Percentiles rank a stretch among this genome's conserved stretches.
Conservation (phyloP, 2,888 invertebrate species). For the Syritta pipiens region DNA sequence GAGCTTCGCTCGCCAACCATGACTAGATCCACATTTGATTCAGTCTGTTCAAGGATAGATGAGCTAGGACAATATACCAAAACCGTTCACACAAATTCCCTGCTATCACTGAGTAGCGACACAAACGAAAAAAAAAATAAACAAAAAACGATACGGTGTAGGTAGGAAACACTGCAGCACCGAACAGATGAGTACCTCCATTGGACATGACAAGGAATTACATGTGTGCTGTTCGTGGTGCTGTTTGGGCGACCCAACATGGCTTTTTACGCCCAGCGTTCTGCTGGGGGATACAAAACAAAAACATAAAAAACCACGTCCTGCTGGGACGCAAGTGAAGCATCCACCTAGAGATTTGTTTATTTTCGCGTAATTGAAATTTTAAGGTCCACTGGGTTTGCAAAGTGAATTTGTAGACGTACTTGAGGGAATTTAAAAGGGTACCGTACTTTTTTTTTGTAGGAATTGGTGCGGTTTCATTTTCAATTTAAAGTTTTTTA, state of each 20-base stretch:
- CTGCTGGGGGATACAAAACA: constrained; percentile 23
- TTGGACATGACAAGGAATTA: constrained; percentile 38
- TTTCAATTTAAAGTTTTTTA: constrained; percentile 25
- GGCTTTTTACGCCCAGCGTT: constrained; percentile 19
- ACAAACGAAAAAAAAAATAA: not conserved
- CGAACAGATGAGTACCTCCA: constrained; percentile 38
- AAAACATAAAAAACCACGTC: not conserved
- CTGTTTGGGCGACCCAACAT: constrained; percentile 35
- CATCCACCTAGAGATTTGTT: constrained; percentile 52
- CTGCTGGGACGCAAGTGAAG: constrained; percentile 16
- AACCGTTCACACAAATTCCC: too few relatives aligned
- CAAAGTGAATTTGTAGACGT: constrained; percentile 54
- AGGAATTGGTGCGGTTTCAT: constrained; percentile 20
- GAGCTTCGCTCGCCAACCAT: too few relatives aligned
- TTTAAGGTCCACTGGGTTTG: constrained; percentile 52
- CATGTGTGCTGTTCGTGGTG: constrained; percentile 31
- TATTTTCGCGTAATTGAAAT: constrained; percentile 66
- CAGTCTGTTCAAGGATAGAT: too few relatives aligned
- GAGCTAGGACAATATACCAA: too few relatives aligned
- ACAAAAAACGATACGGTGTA: constrained; percentile 2
- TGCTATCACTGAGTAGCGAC: too few relatives aligned
- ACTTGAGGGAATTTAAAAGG: constrained; percentile 48
- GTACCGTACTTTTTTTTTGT: constrained; percentile 25
- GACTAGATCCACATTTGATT: too few relatives aligned
- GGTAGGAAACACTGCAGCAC: constrained; percentile 8